Base-by-base conservation (phyloP, 2,113 vertebrate species). In the Tretioscincus oriximinensis region DNA sequence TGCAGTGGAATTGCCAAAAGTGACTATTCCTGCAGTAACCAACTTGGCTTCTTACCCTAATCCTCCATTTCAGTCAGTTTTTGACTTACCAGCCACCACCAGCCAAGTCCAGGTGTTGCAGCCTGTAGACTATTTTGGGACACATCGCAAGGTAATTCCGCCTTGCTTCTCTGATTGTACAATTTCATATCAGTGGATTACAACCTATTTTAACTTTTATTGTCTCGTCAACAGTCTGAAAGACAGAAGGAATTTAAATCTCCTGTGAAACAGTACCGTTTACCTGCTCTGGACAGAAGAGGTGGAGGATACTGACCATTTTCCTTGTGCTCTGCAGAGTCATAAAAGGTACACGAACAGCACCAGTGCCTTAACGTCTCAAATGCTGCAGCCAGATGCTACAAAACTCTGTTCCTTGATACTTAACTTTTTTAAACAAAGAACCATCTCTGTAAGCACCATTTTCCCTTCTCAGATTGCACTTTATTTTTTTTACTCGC, bases 221-320 rank as follows among this genome's bases (percentile, higher is more conserved):
- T 79, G 6, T 84, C 90, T 80, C 84, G 86, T 87, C 79, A 84
- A 82, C 95, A 98, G 97, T 92, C 94, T 86, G 94, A 91, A 61
- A 88, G 95, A 28, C 94, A 95, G 85, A 89, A 92, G 87, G 89
- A 93, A 71, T 78, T 86, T 64, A 91, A 88, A 20, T 82, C 90
- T 20, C 79, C 70, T 85, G 87, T 90, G 60, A 95, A 95, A 86
- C 92, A 80, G 73, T 95, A 73, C 90, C 93, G 84, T 88, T 94
- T 97, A 90, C 95, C 97, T 69, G 86, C 94, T 18, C 69, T 93
- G 80, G 93, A 94, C 9, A 85, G 91, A 89, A 95, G 91, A 88
- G 92, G 90, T 10, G 90, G 93, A 61, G 88, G 89, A 20, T 93
- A 58, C 92, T 96, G 94, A 97, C 16, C 66, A 0, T 12, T 20